Percentiles rank a stretch among this genome's conserved stretches.
Conservation (phyloP, 2,113 vertebrate species). For the Cavia aperea region DNA sequence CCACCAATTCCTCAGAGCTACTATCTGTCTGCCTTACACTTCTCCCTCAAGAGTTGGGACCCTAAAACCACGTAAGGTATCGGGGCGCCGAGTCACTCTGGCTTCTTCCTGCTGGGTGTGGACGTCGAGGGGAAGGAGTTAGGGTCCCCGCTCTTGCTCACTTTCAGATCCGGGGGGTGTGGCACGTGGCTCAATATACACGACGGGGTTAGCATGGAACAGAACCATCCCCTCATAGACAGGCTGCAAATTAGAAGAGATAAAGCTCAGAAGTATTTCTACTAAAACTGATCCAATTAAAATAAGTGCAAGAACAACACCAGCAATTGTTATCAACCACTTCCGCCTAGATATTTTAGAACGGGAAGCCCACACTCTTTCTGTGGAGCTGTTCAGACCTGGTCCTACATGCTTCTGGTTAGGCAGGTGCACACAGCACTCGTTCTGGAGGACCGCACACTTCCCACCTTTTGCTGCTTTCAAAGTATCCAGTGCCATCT, state of each 20-base stretch:
- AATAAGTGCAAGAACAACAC: neutral
- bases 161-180: neutral
- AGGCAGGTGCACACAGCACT: neutral
- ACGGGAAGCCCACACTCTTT: rapidly evolving
- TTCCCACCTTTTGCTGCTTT: neutral
- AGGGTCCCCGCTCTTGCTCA: neutral
- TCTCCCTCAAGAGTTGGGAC: neutral
- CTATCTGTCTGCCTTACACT: neutral
- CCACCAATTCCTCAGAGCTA: neutral
- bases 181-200: neutral
- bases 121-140: neutral
- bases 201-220: rapidly evolving
- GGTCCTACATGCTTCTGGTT: no score
- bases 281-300: neutral
- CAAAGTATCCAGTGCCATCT: neutral
- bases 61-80: neutral
- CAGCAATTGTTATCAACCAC: neutral
- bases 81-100: neutral
- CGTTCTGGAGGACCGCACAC: neutral
- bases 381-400: no score
- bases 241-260: neutral
- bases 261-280: neutral
- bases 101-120: neutral
- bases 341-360: neutral
- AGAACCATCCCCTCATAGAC: neutral